phyloP scores from a whole-genome alignment of 2,888 invertebrate species.

The Amphipyra tragopoginis region DNA sequence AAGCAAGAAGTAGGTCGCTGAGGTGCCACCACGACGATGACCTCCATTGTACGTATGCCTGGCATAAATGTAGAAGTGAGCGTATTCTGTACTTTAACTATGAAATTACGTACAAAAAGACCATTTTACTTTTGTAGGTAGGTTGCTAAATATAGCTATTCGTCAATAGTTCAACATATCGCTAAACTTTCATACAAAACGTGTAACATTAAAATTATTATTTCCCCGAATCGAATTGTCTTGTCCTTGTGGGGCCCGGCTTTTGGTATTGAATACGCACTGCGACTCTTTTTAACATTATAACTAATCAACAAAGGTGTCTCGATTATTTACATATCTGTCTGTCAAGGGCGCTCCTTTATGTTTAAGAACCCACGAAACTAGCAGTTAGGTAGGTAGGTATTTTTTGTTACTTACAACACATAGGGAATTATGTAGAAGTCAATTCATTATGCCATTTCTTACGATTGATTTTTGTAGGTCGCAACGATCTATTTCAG shows the following conservation, averaged over 20 bases:
- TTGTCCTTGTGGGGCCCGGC: constrained; percentile 59
- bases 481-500: neutral
- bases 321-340: constrained; percentile 7
- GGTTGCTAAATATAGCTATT: constrained; percentile 12
- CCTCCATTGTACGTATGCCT: constrained; percentile 42
- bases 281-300: constrained; percentile 66
- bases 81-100: constrained; percentile 2
- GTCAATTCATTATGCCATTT: neutral
- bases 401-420: neutral
- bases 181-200: neutral
- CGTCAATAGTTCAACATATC: constrained; percentile 6
- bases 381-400: neutral
- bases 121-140: constrained; percentile 23
- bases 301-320: constrained; percentile 34
- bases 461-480: constrained; percentile 17
- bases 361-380: constrained; percentile 14
- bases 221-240: constrained; percentile 24
- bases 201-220: constrained; percentile 19
- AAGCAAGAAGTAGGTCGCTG: constrained; percentile 70
- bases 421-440: neutral
- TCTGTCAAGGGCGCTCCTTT: constrained; percentile 45
- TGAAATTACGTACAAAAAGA: neutral
- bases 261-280: constrained; percentile 63
- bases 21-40: constrained; percentile 58
- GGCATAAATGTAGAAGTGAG: constrained; percentile 12